These are phyloP conservation scores for Brotula barbata DNA, from an alignment of 2,797 vertebrate genomes.

Conservation along the genomic window DNA sequence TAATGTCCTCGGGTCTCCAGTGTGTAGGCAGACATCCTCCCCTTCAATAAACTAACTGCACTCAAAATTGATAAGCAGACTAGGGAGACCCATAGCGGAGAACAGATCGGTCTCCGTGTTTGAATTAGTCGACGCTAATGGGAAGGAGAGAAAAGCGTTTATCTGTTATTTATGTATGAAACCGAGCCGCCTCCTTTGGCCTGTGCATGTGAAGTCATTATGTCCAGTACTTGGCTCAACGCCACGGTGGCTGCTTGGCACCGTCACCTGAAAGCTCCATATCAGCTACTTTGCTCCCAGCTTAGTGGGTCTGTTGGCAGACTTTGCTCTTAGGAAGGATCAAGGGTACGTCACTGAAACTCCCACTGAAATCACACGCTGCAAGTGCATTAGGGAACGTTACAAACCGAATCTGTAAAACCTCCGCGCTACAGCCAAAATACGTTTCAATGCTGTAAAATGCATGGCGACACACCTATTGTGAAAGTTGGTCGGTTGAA, in stretches of 20 bases:
- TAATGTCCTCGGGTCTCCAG: slow-evolving; percentile 19
- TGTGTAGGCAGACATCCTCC: slow-evolving; percentile 21
- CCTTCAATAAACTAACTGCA: slow-evolving; percentile 10
- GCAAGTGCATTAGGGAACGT: too few relatives aligned
- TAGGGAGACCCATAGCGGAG: too few relatives aligned
- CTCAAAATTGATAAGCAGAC: too few relatives aligned
- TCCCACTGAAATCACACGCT: slow-evolving; percentile 4
- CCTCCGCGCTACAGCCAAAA: too few relatives aligned
- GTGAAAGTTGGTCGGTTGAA: too few relatives aligned
- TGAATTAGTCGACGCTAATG: background rate
- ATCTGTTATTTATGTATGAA: background rate
- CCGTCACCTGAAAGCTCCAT: slow-evolving; percentile 21
- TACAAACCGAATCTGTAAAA: too few relatives aligned
- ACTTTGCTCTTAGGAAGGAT: slow-evolving; percentile 1
- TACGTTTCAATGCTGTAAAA: too few relatives aligned
- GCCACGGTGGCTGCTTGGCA: slow-evolving; percentile 15
- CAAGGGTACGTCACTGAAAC: slow-evolving; percentile 1
- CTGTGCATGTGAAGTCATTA: slow-evolving; percentile 12
- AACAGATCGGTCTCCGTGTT: slow-evolving; percentile 1
- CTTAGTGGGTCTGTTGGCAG: slow-evolving; percentile 17
- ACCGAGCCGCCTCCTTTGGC: slow-evolving; percentile 1
- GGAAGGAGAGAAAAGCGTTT: background rate
- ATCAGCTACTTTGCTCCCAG: slow-evolving; percentile 15
- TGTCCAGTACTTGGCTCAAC: slow-evolving; percentile 28
- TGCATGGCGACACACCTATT: too few relatives aligned